Evolutionary conservation across 2,888 invertebrate genomes (phyloP).

Genomic region (Drosophila suboccidentalis): DNA sequence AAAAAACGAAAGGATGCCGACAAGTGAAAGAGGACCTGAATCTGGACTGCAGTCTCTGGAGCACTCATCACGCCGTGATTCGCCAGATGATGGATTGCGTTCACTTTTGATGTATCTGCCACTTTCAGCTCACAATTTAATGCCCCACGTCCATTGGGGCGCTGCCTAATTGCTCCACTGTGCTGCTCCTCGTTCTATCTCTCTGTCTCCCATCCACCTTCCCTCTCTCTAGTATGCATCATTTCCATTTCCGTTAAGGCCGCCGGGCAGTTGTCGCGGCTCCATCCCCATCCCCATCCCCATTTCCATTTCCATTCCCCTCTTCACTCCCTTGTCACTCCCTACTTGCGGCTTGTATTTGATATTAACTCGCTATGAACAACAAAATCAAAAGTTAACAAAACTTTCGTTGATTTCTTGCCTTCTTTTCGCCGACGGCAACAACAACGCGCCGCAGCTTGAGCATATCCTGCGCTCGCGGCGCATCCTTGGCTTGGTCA

Average conservation of each 20-base stretch:
- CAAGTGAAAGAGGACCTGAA: slow-evolving; percentile 24
- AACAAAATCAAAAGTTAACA: slow-evolving; percentile 43
- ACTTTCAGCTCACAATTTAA: slow-evolving; percentile 71
- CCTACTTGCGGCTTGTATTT: slow-evolving; percentile 35
- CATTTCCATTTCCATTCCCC: slow-evolving; percentile 1
- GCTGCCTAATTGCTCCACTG: slow-evolving; percentile 71
- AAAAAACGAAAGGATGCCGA: slow-evolving; percentile 57
- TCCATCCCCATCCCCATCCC: too few species aligned
- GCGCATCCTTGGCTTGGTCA: slow-evolving; percentile 70
- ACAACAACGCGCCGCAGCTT: slow-evolving; percentile 34
- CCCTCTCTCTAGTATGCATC: slow-evolving; percentile 36
- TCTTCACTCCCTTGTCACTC: not conserved
- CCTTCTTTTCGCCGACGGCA: slow-evolving; percentile 42
- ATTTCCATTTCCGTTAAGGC: slow-evolving; percentile 82
- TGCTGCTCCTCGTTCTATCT: not conserved
- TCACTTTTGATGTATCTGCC: slow-evolving; percentile 81
- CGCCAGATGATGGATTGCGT: slow-evolving; percentile 82
- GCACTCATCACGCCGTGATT: slow-evolving; percentile 84
- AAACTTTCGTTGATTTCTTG: slow-evolving; percentile 57
- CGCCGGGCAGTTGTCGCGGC: slow-evolving; percentile 59
- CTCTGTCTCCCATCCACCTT: not conserved
- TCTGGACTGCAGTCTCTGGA: slow-evolving; percentile 14
- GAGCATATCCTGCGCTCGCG: slow-evolving; percentile 73
- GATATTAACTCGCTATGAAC: slow-evolving; percentile 51
- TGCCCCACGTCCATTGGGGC: slow-evolving; percentile 64